Evolutionary conservation across 2,888 invertebrate species (phyloP).

Genomic region (Cyclophora albipunctata): DNA sequence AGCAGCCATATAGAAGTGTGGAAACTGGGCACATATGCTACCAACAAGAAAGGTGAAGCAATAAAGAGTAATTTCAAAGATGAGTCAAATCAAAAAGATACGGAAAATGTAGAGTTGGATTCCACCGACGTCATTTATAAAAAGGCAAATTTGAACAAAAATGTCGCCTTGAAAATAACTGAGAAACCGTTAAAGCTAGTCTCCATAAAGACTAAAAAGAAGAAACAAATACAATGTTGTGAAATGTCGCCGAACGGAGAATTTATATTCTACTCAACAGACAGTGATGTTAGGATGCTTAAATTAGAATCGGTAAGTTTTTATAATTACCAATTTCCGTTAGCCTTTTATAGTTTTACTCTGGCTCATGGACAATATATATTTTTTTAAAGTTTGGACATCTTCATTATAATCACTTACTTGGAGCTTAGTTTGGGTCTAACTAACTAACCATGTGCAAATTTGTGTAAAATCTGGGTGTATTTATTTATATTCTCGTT

Average conservation of each 20-base stretch:
- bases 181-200: conserved; percentile 81
- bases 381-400: too few relatives aligned
- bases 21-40: conserved; percentile 70
- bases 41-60: conserved; percentile 75
- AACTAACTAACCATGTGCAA: too few relatives aligned
- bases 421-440: too few relatives aligned
- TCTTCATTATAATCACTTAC: too few relatives aligned
- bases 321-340: not conserved
- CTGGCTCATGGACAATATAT: too few relatives aligned
- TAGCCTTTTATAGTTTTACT: too few relatives aligned
- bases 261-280: conserved; percentile 85
- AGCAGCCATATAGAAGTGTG: conserved; percentile 70
- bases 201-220: conserved; percentile 78
- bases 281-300: conserved; percentile 79
- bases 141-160: conserved; percentile 4
- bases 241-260: conserved; percentile 82
- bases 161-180: conserved; percentile 43
- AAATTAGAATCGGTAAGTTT: conserved; percentile 74
- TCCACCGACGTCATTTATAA: conserved; percentile 28
- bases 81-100: conserved; percentile 18
- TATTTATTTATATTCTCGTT: too few relatives aligned
- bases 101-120: conserved; percentile 43
- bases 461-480: too few relatives aligned
- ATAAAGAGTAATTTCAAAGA: conserved; percentile 27
- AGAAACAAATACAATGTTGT: conserved; percentile 81